A percentile compares a stretch with the other conserved stretches of the same genome.
Evolutionary conservation across 2,797 vertebrate genomes (phyloP).

Genomic region (Pantherophis alleghaniensis): DNA sequence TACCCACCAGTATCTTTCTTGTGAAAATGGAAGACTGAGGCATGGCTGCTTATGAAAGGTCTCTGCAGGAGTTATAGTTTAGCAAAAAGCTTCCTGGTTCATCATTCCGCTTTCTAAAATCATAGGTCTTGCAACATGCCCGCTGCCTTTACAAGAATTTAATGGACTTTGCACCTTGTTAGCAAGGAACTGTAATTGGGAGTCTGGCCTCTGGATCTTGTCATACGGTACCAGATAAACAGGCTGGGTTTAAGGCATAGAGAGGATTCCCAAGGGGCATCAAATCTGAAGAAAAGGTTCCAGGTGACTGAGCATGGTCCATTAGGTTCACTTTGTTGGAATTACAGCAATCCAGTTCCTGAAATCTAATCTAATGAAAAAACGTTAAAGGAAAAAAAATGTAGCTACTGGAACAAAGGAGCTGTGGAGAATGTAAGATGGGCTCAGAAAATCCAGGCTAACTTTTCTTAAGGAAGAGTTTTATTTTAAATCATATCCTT

Average conservation of each 20-base stretch:
- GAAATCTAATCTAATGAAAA: constrained; percentile 63
- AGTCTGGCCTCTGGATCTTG: constrained; percentile 58
- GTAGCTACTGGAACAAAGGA: constrained; percentile 53
- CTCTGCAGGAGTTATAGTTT: neutral
- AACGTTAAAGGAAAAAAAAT: constrained; percentile 23
- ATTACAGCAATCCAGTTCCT: constrained; percentile 62
- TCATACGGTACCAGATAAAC: constrained; percentile 47
- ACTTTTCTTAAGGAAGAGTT: constrained; percentile 30
- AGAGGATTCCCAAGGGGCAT: constrained; percentile 54
- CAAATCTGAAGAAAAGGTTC: constrained; percentile 60
- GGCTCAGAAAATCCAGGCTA: constrained; percentile 49
- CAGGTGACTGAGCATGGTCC: constrained; percentile 63
- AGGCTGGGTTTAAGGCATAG: constrained; percentile 51
- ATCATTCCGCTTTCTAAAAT: neutral
- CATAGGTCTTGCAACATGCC: constrained; percentile 32
- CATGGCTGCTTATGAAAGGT: neutral
- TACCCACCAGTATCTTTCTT: neutral
- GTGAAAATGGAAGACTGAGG: neutral
- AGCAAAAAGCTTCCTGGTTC: neutral
- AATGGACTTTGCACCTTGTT: constrained; percentile 54
- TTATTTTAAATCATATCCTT: neutral
- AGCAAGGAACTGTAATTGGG: constrained; percentile 60
- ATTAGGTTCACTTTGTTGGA: constrained; percentile 66
- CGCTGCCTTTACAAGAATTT: constrained; percentile 46
- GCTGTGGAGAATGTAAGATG: constrained; percentile 34